Percentiles rank a stretch among this genome's conserved stretches.
These are phyloP conservation scores for Aricia agestis DNA, from an alignment of 1,140 invertebrate species.

Conservation along the genomic window DNA sequence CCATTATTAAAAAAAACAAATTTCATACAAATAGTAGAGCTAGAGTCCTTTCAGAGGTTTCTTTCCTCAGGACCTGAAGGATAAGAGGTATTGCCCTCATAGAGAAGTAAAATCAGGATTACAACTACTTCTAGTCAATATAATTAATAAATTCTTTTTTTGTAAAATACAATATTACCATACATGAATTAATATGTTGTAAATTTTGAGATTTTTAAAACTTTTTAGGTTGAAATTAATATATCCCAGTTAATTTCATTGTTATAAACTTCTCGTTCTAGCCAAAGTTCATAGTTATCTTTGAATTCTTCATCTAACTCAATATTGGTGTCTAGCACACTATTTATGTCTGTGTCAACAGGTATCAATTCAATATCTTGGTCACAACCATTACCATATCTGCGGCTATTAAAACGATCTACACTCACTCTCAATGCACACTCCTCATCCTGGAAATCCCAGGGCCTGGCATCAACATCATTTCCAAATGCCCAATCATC, in stretches of 20 bases:
- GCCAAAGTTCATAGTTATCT: constrained; percentile 96
- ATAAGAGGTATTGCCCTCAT: no score
- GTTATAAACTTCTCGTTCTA: constrained; percentile 97
- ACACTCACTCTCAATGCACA: constrained; percentile 94
- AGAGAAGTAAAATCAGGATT: no score
- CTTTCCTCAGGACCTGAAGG: no score
- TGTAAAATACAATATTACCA: neutral
- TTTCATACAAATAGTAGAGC: no score
- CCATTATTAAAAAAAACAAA: no score
- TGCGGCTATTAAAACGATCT: constrained; percentile 95
- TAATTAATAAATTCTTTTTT: no score
- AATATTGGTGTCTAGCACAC: constrained; percentile 86
- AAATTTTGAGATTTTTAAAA: constrained; percentile 12
- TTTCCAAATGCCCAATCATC: constrained; percentile 99
- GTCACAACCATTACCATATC: constrained; percentile 81
- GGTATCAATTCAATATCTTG: constrained; percentile 84
- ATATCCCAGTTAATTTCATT: constrained; percentile 87
- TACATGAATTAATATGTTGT: neutral
- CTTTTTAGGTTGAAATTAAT: constrained; percentile 49
- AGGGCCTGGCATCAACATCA: constrained; percentile 97
- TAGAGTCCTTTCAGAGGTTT: no score
- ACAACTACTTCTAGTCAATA: no score
- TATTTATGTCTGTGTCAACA: constrained; percentile 90
- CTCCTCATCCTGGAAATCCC: constrained; percentile 99
- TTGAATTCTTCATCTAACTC: constrained; percentile 97